These are phyloP conservation scores for Cephus nigrinus DNA, from an alignment of 2,888 invertebrate species.

Conservation along the genomic window DNA sequence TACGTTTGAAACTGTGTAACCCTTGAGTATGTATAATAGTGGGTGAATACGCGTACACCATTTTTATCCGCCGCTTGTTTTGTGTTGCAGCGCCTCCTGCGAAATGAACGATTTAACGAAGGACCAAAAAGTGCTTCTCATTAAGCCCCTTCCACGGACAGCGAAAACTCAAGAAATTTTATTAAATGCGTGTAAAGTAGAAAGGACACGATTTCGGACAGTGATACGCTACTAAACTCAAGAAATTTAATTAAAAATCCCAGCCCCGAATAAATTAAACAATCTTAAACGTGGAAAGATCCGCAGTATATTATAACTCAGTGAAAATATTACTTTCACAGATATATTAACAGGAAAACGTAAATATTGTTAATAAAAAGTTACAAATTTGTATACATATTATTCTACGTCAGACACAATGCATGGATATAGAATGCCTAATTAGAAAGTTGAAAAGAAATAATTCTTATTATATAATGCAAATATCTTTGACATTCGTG, in stretches of 20 bases:
- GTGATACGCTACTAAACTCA: background rate
- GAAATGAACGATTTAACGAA: background rate
- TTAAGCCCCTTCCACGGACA: background rate
- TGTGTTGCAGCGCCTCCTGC: background rate
- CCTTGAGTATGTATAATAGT: background rate
- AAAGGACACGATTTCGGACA: background rate
- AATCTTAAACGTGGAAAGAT: background rate
- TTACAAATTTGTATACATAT: background rate
- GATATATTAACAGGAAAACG: background rate
- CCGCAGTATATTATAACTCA: background rate
- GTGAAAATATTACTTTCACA: background rate
- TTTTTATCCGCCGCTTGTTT: background rate
- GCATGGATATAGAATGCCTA: background rate
- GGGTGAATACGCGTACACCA: background rate
- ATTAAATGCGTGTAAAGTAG: background rate
- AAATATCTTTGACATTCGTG: background rate
- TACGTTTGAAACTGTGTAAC: background rate
- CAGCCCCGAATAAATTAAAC: background rate
- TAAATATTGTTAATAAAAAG: background rate
- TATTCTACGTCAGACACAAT: background rate
- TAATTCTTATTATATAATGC: background rate
- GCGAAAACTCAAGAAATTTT: background rate
- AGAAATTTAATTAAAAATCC: background rate
- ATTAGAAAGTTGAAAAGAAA: too few species aligned
- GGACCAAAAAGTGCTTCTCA: background rate